phyloP scores from a whole-genome alignment of 2,888 invertebrate species.

The Ceramica pisi region DNA sequence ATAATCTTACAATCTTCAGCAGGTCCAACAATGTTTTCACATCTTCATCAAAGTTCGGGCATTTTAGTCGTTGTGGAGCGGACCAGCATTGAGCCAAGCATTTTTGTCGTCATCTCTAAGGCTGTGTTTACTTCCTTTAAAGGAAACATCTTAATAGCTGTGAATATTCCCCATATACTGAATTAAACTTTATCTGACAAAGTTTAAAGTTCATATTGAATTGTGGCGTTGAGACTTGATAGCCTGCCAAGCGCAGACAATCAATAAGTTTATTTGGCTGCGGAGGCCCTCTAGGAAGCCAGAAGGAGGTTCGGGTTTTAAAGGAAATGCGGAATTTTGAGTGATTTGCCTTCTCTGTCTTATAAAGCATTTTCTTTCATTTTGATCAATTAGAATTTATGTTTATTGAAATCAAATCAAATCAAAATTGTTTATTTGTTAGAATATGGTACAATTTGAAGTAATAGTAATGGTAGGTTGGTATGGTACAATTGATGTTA shows the following conservation, averaged over 20 bases:
- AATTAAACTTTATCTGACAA: constrained; percentile 9
- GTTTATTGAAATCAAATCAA: no score
- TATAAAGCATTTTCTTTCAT: not conserved
- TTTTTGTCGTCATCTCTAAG: no score
- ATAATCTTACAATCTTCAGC: no score
- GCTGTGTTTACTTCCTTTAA: constrained; percentile 38
- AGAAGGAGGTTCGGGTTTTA: constrained; percentile 40
- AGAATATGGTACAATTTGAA: no score
- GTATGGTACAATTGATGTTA: no score
- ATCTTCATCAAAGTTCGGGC: no score
- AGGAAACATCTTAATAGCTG: constrained; percentile 53
- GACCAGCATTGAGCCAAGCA: no score
- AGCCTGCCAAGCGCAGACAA: constrained; percentile 67
- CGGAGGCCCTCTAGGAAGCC: constrained; percentile 56
- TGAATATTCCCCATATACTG: not conserved
- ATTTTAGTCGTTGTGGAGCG: no score
- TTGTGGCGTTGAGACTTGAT: constrained; percentile 57
- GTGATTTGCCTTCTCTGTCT: not conserved
- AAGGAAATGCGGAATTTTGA: constrained; percentile 34
- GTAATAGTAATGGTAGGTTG: no score
- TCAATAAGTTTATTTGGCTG: constrained; percentile 69
- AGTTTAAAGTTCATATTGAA: constrained; percentile 49
- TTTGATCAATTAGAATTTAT: not conserved
- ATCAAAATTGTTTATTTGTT: no score
- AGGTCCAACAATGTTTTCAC: no score